These are phyloP conservation scores for Beris chalybata DNA, from an alignment of 2,888 invertebrate genomes.

Conservation along the genomic window DNA sequence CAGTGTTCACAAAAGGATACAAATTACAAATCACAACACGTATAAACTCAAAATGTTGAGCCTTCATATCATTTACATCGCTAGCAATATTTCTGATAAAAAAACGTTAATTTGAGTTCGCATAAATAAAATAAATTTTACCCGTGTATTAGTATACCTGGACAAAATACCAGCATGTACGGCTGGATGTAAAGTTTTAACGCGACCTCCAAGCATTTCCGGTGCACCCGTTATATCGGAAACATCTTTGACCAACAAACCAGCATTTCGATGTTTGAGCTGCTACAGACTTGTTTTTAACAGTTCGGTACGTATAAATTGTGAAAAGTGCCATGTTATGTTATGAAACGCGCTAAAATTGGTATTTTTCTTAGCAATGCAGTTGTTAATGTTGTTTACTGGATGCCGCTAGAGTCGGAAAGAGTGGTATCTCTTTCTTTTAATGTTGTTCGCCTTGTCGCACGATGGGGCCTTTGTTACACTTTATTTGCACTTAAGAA, in stretches of 20 bases:
- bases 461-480: too few relatives aligned
- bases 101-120: background rate
- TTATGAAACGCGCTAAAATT: too few relatives aligned
- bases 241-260: slow-evolving; percentile 83
- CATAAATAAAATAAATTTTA: background rate
- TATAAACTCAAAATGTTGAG: slow-evolving; percentile 78
- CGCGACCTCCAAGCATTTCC: slow-evolving; percentile 95
- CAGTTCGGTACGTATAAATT: too few relatives aligned
- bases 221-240: slow-evolving; percentile 91
- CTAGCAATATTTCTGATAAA: slow-evolving; percentile 43
- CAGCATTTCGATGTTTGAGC: slow-evolving; percentile 81
- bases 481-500: too few relatives aligned
- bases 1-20: slow-evolving; percentile 91
- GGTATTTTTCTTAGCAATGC: too few relatives aligned
- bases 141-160: slow-evolving; percentile 55
- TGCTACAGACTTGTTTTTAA: too few relatives aligned
- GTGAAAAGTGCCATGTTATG: too few relatives aligned
- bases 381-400: too few relatives aligned
- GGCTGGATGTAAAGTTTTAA: slow-evolving; percentile 96
- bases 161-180: slow-evolving; percentile 88
- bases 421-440: too few relatives aligned
- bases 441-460: too few relatives aligned
- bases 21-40: slow-evolving; percentile 93
- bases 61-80: slow-evolving; percentile 79
- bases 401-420: too few relatives aligned